Base-by-base conservation (phyloP, 1,140 invertebrate genomes). In the Propsilocerus akamusi region DNA sequence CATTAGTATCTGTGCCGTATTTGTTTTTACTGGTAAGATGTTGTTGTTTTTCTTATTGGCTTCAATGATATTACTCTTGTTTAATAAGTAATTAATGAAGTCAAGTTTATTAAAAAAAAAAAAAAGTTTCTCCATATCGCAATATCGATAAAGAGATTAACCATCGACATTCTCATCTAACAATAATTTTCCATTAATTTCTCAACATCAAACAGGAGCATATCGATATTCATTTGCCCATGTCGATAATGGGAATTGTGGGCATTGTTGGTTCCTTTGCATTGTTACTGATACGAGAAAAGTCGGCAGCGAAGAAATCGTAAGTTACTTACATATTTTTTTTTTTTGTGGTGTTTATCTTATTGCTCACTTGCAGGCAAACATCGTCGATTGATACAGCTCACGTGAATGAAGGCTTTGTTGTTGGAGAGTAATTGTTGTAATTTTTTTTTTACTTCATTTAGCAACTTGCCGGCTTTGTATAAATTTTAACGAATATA, bases 1-100 rank as follows among this genome's bases (percentile, higher is more conserved):
- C 73, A 2, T 63, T 83, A 2, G 78, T 82, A 54, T 66, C 77
- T 30, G 76, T 81, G 12, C 80, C 80, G 5, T 82, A 78, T 57
- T 63, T 83, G 50, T 83, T 78, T 78, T 71, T 75, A 58, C 62
- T 81, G 71, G 80, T 81, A 65, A 74, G 70, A 61, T 22, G n/a
- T 12, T n/a, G 14, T 10, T n/a, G n/a, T n/a, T n/a, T n/a, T n/a
- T n/a, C n/a, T n/a, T n/a, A n/a, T n/a, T n/a, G n/a, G n/a, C n/a
- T 30, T 11, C 28, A 30, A 30, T 11, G 28, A 11, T n/a, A 30
- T 30, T 30, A 30, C 10, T 30, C 28, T 30, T 30, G n/a, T n/a
- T 11, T 30, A 37, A 7, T 37, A 37, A 37, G 32, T 41, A 41
- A 8, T 20, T 41, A 41, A 41, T n/a, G 10, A 41, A 41, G 34